Evolutionary conservation across 2,888 invertebrate species (phyloP).

Genomic region (Dynastes maya): DNA sequence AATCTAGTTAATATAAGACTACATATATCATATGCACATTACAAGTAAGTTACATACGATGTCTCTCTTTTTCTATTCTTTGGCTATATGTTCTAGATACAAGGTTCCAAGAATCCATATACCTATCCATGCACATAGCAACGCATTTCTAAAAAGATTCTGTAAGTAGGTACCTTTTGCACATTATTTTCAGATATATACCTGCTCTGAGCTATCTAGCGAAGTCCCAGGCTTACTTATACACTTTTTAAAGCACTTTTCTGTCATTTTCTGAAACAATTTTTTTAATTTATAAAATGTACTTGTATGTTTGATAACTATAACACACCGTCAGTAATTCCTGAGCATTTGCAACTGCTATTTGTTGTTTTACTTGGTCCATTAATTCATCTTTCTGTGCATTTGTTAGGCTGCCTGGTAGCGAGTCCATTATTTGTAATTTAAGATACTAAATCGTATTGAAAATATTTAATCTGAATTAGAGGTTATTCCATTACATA

Average conservation of each 20-base stretch:
- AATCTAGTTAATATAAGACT: conserved; percentile 28
- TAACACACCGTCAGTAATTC: conserved; percentile 85
- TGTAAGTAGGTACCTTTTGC: not conserved
- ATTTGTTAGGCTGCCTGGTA: conserved; percentile 75
- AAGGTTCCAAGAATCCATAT: conserved; percentile 96
- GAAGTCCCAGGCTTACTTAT: conserved; percentile 92
- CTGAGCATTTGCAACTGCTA: conserved; percentile 94
- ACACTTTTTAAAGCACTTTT: conserved; percentile 97
- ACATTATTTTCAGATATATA: conserved; percentile 63
- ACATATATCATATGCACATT: not conserved
- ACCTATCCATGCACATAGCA: conserved; percentile 98
- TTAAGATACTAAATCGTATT: not conserved
- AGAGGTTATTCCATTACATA: conserved; percentile 34
- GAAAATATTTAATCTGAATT: conserved; percentile 9
- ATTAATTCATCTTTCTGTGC: conserved; percentile 90
- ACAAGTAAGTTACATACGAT: conserved; percentile 53
- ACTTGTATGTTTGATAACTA: not conserved
- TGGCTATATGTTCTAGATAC: conserved; percentile 91
- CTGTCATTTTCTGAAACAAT: conserved; percentile 89
- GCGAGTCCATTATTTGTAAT: conserved; percentile 73
- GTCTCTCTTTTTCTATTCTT: conserved; percentile 87
- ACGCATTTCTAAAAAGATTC: conserved; percentile 87
- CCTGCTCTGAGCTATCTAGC: conserved; percentile 89
- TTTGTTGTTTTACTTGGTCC: conserved; percentile 96
- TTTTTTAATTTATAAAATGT: not conserved